Conservation (phyloP, 2,888 invertebrate species). For the Drosophila affinis region DNA sequence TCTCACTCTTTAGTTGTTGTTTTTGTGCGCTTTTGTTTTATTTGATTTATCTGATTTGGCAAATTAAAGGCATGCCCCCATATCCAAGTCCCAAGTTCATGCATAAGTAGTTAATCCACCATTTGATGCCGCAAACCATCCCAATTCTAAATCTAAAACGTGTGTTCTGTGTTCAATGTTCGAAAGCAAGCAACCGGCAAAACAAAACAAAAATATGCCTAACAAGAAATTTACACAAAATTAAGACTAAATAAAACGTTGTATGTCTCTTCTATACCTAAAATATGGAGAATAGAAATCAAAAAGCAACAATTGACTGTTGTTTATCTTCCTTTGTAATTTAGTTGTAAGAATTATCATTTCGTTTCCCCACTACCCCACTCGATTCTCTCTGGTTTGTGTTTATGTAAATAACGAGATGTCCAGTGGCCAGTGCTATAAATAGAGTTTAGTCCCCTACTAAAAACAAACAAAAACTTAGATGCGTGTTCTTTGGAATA, state of each 20-base stretch:
- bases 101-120: conserved; percentile 22
- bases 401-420: conserved; percentile 33
- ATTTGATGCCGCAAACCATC: background rate
- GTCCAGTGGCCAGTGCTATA: conserved; percentile 1
- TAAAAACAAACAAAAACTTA: conserved; percentile 8
- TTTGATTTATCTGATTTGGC: conserved; percentile 64
- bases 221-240: conserved; percentile 7
- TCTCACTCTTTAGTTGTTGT: conserved; percentile 52
- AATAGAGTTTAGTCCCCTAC: conserved; percentile 13
- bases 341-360: conserved; percentile 35
- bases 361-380: conserved; percentile 13
- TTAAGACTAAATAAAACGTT: conserved; percentile 9
- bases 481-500: conserved; percentile 7
- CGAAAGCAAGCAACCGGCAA: background rate
- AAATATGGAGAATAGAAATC: conserved; percentile 23
- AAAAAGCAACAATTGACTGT: conserved; percentile 32
- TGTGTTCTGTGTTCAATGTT: conserved; percentile 31
- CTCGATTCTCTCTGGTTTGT: conserved; percentile 20
- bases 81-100: conserved; percentile 4
- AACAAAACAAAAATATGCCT: background rate
- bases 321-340: conserved; percentile 26
- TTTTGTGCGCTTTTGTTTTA: conserved; percentile 58
- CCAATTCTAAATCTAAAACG: conserved; percentile 18
- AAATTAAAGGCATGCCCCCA: conserved; percentile 72
- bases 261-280: conserved; percentile 6